Evolutionary conservation across 1,140 invertebrate genomes (phyloP), one percentile per base, ranked within the genome.

Genomic region (Pogonus chalceus): DNA sequence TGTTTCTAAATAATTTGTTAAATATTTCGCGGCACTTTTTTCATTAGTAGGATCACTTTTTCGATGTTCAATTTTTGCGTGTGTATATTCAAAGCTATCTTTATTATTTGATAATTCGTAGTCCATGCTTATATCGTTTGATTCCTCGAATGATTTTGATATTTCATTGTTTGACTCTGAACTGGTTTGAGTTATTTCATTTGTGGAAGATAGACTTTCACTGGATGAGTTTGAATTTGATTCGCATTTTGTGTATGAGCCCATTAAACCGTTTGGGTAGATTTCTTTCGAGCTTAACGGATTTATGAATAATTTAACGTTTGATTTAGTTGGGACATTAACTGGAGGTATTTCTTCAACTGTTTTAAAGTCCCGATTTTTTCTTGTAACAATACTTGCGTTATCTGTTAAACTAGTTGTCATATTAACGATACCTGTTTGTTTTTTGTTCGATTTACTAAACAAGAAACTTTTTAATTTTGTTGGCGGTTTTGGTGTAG

Each of bases 261-360:
- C 67, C 26, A 67, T 61, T 7, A 69, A 22, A 9, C 66, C 65
- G 22, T 62, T 56, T 1, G 68, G 63, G 54, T 68, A 68, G 46
- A 67, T 64, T 39, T 70, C 68, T 53, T 69, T 70, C 7, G 58
- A 62, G 53, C 67, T 66, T 43, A 79, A 65, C 0, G 77, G 77
- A 69, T 79, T 79, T 1, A 79, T 74, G 24, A 76, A 75, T 23
- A 77, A 53, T 14, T 74, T 74, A 14, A 77, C 74, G 12, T 67
- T 69, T 20, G 62, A 70, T 3, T 56, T 56, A 55, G 68, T 67
- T 14, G 52, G 31, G 20, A 54, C 56, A 48, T 60, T 58, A 24
- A 65, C 65, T 2, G 64, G 50, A 22, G 63, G 64, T 12, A 63
- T 59, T 16, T 56, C 57, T 14, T 63, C 61, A 14, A 60, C 59